Base-by-base conservation (phyloP, 2,113 vertebrate species). In the Ameiurus melas region DNA sequence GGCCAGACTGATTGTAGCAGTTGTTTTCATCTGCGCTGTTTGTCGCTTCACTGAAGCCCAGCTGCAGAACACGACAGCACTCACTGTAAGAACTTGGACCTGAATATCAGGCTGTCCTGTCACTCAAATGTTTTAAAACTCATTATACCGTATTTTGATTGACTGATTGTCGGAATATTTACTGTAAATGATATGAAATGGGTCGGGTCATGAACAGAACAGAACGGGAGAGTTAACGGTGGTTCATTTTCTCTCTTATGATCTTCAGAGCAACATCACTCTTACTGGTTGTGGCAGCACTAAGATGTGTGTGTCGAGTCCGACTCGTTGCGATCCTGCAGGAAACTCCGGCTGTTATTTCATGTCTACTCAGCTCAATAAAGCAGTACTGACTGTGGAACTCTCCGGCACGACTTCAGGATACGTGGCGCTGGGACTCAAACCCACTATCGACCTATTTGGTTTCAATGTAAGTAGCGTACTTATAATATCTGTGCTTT, bases 381-480 rank as follows among this genome's bases (percentile, higher is more conserved):
- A 0, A 1, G 0, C 0, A 7, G 1, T 0, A 0, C 9, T 93
- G 64, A 6, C 10, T 14, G 0, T 93, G 14, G 14, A 92, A 33
- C 89, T 93, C 75, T 84, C 88, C 0, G 93, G 91, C 33, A 30
- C 25, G 0, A 90, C 93, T 30, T 0, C 0, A 0, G 92, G 88
- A n/a, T 94, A 90, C 85, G 39, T 94, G 1, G 93, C 89, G 1
- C 0, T 94, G 55, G 91, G 89, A 25, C 27, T 58, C 30, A 39
- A 19, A 36, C 9, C 78, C 25, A 55, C 5, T 19, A 12, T 6
- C n/a, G 58, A 1, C 79, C 7, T 1, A 51, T 51, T 51, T 51
- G 10, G 10, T 51, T 1, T 10, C 9, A 51, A 0, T 51, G 47
- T 51, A 39, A 75, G n/a, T 73, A 47, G 3, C 36, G 13, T 36